Percentiles rank a stretch among this genome's conserved stretches.
Conservation (phyloP, 2,797 vertebrate genomes). For the Rhinoraja longicauda region DNA sequence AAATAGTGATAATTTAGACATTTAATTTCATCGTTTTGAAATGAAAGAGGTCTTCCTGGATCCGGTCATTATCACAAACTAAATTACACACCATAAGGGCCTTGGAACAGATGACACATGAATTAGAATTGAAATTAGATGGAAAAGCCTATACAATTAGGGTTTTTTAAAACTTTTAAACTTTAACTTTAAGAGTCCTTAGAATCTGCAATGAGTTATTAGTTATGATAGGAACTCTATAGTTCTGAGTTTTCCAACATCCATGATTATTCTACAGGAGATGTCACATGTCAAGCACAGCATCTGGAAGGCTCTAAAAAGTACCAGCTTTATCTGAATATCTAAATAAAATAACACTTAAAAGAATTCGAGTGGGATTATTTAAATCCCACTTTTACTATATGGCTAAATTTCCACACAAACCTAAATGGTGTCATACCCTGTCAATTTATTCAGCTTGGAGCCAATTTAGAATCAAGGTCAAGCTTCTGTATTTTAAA, state of each 20-base stretch:
- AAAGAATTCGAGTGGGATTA: not conserved
- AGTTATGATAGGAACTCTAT: not conserved
- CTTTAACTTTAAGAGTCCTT: not conserved
- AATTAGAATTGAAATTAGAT: not conserved
- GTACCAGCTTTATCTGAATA: not conserved
- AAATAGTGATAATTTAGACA: not conserved
- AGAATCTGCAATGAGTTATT: not conserved
- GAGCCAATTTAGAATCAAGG: not conserved
- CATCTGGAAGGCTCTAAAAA: not conserved
- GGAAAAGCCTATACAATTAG: not conserved
- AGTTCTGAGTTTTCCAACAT: not conserved
- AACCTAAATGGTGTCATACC: not conserved
- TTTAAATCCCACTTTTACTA: not conserved
- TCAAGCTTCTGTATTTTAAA: not conserved
- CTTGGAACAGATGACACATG: not conserved
- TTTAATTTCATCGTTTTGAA: not conserved
- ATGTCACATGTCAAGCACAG: not conserved
- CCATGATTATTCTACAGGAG: not conserved
- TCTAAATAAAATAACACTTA: not conserved
- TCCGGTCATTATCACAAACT: not conserved
- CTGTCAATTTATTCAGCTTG: not conserved
- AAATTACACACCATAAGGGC: not conserved
- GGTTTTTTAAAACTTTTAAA: not conserved
- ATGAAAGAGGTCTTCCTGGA: not conserved
- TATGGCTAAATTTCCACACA: not conserved